Base-by-base conservation (phyloP, 2,888 invertebrate species). In the Nudaria mundana region DNA sequence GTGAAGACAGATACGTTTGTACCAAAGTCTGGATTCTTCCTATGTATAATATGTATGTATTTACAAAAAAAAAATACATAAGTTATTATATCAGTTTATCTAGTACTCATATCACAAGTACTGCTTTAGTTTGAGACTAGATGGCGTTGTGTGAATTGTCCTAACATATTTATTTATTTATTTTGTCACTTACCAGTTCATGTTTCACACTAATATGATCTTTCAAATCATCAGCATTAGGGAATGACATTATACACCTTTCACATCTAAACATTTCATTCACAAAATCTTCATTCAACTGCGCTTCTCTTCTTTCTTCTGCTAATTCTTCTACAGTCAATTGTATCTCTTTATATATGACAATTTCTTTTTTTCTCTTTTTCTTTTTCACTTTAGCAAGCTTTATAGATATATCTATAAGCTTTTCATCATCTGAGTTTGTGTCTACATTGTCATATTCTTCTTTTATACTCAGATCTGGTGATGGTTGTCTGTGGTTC, bases 181-280 rank as follows among this genome's bases (percentile, higher is more conserved):
- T n/a, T n/a, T n/a, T n/a, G n/a, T 30, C 12, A 66, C 77, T 65
- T 52, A 86, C 86, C 68, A 63, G 34, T 4, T 78, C 69, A 71
- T 87, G 87, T 44, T 85, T 87, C 0, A 68, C 37, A 3, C 28
- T 50, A 0, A 63, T 6, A 63, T 87, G 87, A 0, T 87, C 86
- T 2, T 66, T 72, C 38, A 83, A 60, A 46, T 84, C 84, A 3
- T 87, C 85, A 0, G 56, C 65, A 47, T 83, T 86, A 0, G 85
- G 78, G 38, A 85, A 87, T 0, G 81, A 56, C 0, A 72, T 0
- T 0, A 86, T 64, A 59, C 87, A 87, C 1, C 24, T 48, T 0
- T 79, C 78, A 48, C 87, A 87, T 5, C 64, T 61, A 38, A 79
- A 82, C 73, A 83, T 77, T 0, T 86, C 81, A 36, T 84, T 81